Percentiles rank a stretch among this genome's conserved stretches.
Evolutionary conservation across 2,113 vertebrate species (phyloP).

Genomic region (Centropus bengalensis): DNA sequence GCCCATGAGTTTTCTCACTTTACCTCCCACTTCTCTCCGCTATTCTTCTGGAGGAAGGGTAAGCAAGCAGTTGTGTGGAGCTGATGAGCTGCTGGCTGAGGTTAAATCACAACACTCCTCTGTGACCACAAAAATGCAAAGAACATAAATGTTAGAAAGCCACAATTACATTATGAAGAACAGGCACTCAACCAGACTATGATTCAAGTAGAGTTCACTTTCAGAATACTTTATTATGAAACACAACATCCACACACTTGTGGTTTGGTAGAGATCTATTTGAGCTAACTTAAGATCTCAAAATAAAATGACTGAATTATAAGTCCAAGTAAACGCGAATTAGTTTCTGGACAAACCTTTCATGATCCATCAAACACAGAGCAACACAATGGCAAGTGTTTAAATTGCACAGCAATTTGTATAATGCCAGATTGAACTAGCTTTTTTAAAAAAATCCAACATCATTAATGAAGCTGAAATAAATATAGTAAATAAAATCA

Average conservation of each 20-base stretch:
- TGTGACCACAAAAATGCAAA: background rate
- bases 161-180: background rate
- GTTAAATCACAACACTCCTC: background rate
- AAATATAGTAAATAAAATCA: background rate
- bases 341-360: background rate
- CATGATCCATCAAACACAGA: background rate
- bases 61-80: background rate
- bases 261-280: background rate
- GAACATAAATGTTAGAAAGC: background rate
- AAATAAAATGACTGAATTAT: background rate
- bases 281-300: background rate
- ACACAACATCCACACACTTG: rapidly evolving
- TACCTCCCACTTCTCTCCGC: background rate
- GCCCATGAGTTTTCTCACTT: rapidly evolving
- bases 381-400: background rate
- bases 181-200: background rate
- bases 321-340: background rate
- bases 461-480: background rate
- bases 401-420: background rate
- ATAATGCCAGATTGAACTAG: background rate
- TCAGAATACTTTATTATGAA: background rate
- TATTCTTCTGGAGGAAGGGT: rapidly evolving
- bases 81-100: background rate
- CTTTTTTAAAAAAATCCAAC: background rate
- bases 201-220: background rate